Evolutionary conservation across 1,140 invertebrate species (phyloP).

Genomic region (Leptinotarsa lineolata): DNA sequence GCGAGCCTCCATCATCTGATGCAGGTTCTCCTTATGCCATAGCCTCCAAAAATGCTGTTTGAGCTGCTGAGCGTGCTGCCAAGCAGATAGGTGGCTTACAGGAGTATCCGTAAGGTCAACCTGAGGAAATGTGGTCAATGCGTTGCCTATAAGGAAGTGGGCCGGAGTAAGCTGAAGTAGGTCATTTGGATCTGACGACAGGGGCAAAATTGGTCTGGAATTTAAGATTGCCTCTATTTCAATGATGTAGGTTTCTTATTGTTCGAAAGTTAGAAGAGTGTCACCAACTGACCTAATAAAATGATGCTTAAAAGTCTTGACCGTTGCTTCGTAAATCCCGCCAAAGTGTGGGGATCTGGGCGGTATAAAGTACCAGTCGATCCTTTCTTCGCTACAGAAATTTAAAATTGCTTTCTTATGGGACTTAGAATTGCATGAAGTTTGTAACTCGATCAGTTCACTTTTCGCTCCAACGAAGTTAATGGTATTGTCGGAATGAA

Average conservation of each 20-base stretch:
- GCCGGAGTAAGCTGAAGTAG: slow-evolving; percentile 45
- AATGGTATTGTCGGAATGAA: slow-evolving; percentile 41
- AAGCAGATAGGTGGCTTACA: no score
- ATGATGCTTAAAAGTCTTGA: slow-evolving; percentile 53
- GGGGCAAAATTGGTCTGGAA: slow-evolving; percentile 44
- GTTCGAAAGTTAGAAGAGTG: slow-evolving; percentile 49
- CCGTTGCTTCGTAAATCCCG: slow-evolving; percentile 54
- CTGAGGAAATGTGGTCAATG: slow-evolving; percentile 45
- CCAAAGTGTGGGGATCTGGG: slow-evolving; percentile 54
- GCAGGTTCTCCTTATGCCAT: slow-evolving; percentile 38
- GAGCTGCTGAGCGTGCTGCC: no score
- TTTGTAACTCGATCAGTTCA: slow-evolving; percentile 20
- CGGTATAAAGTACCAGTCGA: no score
- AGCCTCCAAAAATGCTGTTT: no score
- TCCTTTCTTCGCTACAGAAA: slow-evolving; percentile 1
- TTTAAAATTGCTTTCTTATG: slow-evolving; percentile 40
- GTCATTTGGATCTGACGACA: slow-evolving; percentile 45
- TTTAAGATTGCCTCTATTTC: slow-evolving; percentile 47
- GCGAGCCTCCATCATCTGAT: no score
- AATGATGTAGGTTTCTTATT: slow-evolving; percentile 36
- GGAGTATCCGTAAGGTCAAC: no score
- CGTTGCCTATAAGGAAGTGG: slow-evolving; percentile 52
- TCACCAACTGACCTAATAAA: slow-evolving; percentile 28
- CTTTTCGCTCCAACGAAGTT: slow-evolving; percentile 42
- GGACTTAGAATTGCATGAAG: slow-evolving; percentile 11